A percentile compares a stretch with the other conserved stretches of the same genome.
Evolutionary conservation across 2,888 invertebrate genomes (phyloP).

Genomic region (Caenorhabditis sinica): DNA sequence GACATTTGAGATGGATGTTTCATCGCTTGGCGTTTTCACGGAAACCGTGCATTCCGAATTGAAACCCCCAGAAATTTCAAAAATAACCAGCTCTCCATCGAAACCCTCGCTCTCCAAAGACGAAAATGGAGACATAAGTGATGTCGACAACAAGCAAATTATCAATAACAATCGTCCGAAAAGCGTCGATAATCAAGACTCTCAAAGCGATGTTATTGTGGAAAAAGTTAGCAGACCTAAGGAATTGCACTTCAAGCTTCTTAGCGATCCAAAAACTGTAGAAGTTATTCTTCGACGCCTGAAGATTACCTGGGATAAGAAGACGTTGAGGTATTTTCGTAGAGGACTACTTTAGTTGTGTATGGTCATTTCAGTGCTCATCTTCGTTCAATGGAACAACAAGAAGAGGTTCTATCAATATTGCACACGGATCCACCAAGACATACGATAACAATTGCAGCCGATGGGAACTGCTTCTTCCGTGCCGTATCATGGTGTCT

Average conservation of each 20-base stretch:
- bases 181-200: background rate
- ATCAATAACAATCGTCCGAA: too few relatives aligned
- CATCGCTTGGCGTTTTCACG: background rate
- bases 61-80: background rate
- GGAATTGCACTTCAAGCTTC: background rate
- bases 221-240: background rate
- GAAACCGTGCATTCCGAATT: background rate
- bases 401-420: background rate
- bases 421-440: background rate
- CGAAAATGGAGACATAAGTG: too few relatives aligned
- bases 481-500: slow-evolving; percentile 43
- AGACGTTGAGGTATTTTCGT: background rate
- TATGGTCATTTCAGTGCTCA: slow-evolving; percentile 21
- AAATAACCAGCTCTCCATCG: background rate
- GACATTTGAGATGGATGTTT: background rate
- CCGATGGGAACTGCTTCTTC: slow-evolving; percentile 52
- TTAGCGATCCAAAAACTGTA: background rate
- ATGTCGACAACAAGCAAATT: background rate
- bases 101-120: background rate
- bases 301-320: background rate
- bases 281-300: background rate
- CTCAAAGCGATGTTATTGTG: background rate
- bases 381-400: background rate
- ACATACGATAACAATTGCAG: background rate
- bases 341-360: background rate